phyloP scores from a whole-genome alignment of 1,140 invertebrate species.

The Bombus huntii region DNA sequence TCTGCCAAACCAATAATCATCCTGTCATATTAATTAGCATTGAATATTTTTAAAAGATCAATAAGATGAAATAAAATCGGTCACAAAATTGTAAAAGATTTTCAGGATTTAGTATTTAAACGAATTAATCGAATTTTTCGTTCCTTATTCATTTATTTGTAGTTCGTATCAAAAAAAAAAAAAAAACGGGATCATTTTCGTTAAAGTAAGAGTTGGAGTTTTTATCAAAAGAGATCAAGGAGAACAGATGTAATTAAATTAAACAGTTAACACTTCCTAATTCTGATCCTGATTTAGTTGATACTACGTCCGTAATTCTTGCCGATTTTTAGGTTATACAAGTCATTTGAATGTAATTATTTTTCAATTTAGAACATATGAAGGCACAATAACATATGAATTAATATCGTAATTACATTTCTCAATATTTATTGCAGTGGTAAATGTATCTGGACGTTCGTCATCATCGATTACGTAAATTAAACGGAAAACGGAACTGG shows the following conservation, averaged over 20 bases:
- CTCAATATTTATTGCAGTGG: neutral
- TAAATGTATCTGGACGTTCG: neutral
- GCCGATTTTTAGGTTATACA: neutral
- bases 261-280: neutral
- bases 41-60: neutral
- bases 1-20: neutral
- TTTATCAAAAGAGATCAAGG: neutral
- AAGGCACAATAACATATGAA: neutral
- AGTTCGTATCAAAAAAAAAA: too few species aligned
- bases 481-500: slow-evolving; percentile 12
- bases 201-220: too few species aligned
- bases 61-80: neutral
- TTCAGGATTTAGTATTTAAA: too few species aligned
- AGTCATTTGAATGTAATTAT: neutral
- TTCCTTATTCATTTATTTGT: too few species aligned
- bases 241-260: neutral
- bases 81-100: too few species aligned
- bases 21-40: neutral
- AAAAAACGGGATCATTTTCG: too few species aligned
- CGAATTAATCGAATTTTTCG: too few species aligned
- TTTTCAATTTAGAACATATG: neutral
- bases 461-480: slow-evolving; percentile 11
- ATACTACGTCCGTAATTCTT: neutral
- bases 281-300: neutral
- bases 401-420: neutral